Conservation (phyloP, 37 sponge, comb jelly and placozoan genomes). For the Eunapius fragilis region DNA sequence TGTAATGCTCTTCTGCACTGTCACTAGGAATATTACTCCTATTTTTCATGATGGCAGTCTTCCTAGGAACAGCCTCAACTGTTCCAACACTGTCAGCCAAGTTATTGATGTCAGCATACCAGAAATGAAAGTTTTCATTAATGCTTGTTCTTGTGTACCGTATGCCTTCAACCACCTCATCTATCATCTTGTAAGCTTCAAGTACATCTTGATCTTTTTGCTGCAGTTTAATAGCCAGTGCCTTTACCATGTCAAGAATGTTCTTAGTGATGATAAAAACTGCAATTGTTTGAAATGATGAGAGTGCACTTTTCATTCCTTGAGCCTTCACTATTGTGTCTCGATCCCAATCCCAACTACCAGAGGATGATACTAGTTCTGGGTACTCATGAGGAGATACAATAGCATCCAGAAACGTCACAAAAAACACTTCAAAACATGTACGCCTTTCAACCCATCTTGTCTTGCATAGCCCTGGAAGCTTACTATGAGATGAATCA, state of each 20-base stretch:
- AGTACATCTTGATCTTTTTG: constrained; percentile 45
- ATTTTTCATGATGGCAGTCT: constrained; percentile 22
- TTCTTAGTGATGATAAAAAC: constrained; percentile 48
- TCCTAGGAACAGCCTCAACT: constrained; percentile 33
- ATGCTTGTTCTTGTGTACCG: constrained; percentile 8
- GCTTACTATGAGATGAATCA: constrained; percentile 40
- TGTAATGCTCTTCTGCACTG: constrained; percentile 38
- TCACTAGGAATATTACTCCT: constrained; percentile 34
- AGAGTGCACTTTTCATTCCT: constrained; percentile 41
- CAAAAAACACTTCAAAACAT: constrained; percentile 50
- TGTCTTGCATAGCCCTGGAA: constrained; percentile 60
- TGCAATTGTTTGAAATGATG: constrained; percentile 50
- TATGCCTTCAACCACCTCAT: constrained; percentile 17
- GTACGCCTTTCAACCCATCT: constrained; percentile 56
- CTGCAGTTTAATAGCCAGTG: constrained; percentile 49
- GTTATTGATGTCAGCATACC: constrained; percentile 44
- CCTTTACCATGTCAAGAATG: constrained; percentile 25
- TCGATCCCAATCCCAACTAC: too few relatives aligned
- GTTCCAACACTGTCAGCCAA: constrained; percentile 35
- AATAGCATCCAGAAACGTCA: constrained; percentile 22
- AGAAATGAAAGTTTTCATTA: constrained; percentile 31
- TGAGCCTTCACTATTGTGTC: too few relatives aligned
- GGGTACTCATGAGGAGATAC: too few relatives aligned
- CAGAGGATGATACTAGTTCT: too few relatives aligned
- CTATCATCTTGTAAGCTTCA: constrained; percentile 36